Percentiles rank a stretch among this genome's conserved stretches.
Evolutionary conservation across 2,113 vertebrate species (phyloP).

Genomic region (Chinchilla lanigera): DNA sequence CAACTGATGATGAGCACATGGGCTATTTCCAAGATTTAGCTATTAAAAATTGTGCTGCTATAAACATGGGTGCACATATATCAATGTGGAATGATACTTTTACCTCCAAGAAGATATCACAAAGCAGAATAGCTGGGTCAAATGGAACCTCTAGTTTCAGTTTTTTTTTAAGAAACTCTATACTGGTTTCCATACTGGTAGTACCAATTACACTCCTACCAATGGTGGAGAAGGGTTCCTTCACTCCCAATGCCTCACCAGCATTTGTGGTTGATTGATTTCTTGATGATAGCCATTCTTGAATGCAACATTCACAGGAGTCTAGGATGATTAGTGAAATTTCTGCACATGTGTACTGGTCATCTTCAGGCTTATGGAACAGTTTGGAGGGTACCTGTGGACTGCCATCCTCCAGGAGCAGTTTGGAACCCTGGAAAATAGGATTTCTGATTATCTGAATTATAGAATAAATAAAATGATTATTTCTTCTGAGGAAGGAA

Average conservation of each 20-base stretch:
- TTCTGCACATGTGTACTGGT: conserved; percentile 20
- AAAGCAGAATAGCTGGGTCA: background rate
- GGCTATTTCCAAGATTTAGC: background rate
- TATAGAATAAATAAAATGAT: conserved; percentile 41
- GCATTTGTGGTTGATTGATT: background rate
- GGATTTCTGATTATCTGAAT: conserved; percentile 12
- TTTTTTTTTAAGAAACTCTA: background rate
- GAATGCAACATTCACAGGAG: background rate
- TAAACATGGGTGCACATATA: background rate
- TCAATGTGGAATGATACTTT: background rate
- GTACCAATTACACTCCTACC: background rate
- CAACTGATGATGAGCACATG: background rate
- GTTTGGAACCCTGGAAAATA: background rate
- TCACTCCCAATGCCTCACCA: background rate
- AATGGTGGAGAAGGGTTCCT: background rate
- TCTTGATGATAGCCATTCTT: background rate
- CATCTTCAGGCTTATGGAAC: background rate
- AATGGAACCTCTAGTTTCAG: background rate
- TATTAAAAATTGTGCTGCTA: background rate
- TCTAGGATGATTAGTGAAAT: background rate
- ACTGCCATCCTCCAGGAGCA: background rate
- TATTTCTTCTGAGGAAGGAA: conserved; percentile 21
- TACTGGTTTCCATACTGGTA: background rate
- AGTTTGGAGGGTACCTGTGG: background rate
- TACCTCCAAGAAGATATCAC: background rate